Base-by-base conservation (phyloP, 2,113 vertebrate genomes). In the Saccopteryx bilineata region DNA sequence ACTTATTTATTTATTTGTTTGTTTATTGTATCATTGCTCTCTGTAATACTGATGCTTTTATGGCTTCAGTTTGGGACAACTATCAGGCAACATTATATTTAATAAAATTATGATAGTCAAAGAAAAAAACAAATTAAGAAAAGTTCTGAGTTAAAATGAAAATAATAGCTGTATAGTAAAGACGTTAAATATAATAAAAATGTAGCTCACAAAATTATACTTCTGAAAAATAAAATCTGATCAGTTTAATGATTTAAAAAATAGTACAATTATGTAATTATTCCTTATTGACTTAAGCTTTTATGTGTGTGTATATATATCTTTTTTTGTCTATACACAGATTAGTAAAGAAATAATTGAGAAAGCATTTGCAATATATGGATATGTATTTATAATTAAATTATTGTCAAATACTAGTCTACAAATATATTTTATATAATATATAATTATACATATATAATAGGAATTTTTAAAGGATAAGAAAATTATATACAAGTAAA, bases 181-280 rank as follows among this genome's bases (percentile, higher is more conserved):
- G 71, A 96, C 94, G 95, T 94, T 94, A 96, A 97, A 69, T 74
- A 80, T 66, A 96, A 96, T 90, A 52, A 94, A 97, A 86, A 86
- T 88, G 72, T 10, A 94, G 28, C 61, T 74, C 17, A 87, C 78
- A 81, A 81, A 94, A 86, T 50, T 82, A 92, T 81, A 58, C 60
- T 95, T 96, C 71, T 48, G n/a, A 94, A 78, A 96, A 87, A 71
- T 26, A 95, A 88, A 90, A 90, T 85, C 23, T 72, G 48, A 72
- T 87, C 92, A 80, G 28, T 95, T 71, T 13, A 66, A 21, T 87
- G n/a, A 87, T 78, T 82, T 28, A 81, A 81, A 83, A 56, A 93
- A 74, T 88, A 65, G 0, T 92, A 60, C 11, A 48, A 24, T 61
- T 31, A 83, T 93, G 89, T 15, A 85, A 46, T 71, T 56, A 82